Base-by-base conservation (phyloP, 2,113 vertebrate species). In the Thinocorus orbignyianus region DNA sequence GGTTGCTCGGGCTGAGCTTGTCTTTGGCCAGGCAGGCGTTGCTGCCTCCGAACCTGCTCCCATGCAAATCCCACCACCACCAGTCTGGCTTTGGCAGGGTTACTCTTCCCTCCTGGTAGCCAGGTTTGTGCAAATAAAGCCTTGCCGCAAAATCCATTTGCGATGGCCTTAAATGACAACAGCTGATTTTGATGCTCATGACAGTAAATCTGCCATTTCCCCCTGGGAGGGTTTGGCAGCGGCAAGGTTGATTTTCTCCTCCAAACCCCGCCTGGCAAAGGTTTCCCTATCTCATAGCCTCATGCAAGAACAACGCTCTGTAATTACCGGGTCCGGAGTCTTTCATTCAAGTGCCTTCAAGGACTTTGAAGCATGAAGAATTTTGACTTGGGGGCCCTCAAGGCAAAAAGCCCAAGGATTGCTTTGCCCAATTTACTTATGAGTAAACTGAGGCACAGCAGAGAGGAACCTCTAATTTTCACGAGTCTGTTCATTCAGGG, bases 301-400 rank as follows among this genome's bases (percentile, higher is more conserved):
- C 82, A 83, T 81, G 86, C 84, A 96, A 92, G 84, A 74, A 37
- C 31, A 69, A 91, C 7, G 3, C 86, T 92, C 92, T 95, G 93
- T 94, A 96, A 96, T 97, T 97, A 97, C 46, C 5, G 2, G 44
- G 35, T 22, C 94, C 77, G 4, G 76, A 94, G 88, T 30, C 96
- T 97, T 96, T 96, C 91, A 96, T 95, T 95, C 91, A 35, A 89
- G 83, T 96, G 92, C 92, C 95, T 97, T 87, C 88, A 72, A 97
- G 96, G 95, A 94, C 93, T 96, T 91, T 94, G 94, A 96, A 95
- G 89, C 81, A 92, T 37, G 64, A 93, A 87, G 77, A 92, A 94
- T 96, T 94, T 65, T 85, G 91, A 93, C 93, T 95, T 13, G 84
- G 91, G 90, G 92, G 14, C 44, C 95, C 96, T 65, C n/a, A 54